Conservation (phyloP, 1,140 invertebrate genomes). For the Gerris buenoi region DNA sequence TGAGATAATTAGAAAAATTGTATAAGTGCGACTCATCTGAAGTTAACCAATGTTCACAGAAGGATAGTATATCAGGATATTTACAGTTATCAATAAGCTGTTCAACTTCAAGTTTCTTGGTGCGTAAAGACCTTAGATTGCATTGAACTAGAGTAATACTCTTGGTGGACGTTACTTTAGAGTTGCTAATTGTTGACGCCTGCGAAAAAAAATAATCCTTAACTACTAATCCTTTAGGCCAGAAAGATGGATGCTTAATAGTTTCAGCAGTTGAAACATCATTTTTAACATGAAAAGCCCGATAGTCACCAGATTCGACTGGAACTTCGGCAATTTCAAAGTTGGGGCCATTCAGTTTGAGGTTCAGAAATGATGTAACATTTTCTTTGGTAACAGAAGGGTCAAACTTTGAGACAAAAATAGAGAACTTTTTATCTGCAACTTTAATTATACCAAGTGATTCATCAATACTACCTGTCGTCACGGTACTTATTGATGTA, state of each 20-base stretch:
- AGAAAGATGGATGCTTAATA: neutral
- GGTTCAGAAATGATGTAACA: neutral
- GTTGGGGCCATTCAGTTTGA: neutral
- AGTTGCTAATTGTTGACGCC: neutral
- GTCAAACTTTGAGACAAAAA: neutral
- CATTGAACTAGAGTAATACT: neutral
- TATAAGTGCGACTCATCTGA: neutral
- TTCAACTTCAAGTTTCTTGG: neutral
- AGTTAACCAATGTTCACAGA: neutral
- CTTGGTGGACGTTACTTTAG: neutral
- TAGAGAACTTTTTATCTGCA: neutral
- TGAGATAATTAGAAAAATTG: neutral
- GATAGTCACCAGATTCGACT: neutral
- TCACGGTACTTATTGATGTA: neutral
- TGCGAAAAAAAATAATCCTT: neutral
- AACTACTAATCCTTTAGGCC: neutral
- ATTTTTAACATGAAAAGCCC: neutral
- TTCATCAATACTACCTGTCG: neutral
- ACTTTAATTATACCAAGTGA: neutral
- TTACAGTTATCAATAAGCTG: neutral
- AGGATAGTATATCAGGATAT: neutral
- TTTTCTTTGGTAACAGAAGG: neutral
- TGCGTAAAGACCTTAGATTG: neutral
- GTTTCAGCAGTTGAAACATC: neutral
- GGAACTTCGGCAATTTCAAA: neutral